Percentiles rank a stretch among this genome's conserved stretches.
Evolutionary conservation across 2,888 invertebrate genomes (phyloP).

Genomic region (Fabriciana adippe): DNA sequence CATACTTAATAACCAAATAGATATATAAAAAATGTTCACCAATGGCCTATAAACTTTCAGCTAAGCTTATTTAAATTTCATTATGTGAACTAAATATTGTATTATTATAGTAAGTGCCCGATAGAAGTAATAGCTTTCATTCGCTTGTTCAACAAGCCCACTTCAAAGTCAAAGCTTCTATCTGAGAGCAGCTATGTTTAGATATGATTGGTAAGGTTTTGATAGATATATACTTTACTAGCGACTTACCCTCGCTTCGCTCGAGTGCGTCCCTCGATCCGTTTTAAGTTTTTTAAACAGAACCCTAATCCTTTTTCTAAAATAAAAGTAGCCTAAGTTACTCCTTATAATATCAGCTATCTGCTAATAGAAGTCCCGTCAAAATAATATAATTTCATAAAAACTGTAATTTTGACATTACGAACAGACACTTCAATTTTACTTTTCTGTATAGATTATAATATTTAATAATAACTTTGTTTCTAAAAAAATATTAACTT

Average conservation of each 20-base stretch:
- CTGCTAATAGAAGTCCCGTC: too few species aligned
- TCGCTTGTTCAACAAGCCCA: conserved; percentile 31
- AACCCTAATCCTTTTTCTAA: too few species aligned
- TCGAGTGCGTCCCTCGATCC: too few species aligned
- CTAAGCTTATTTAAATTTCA: background rate
- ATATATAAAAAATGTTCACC: background rate
- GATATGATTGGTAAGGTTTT: conserved; percentile 9
- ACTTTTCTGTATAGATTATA: too few species aligned
- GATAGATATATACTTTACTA: background rate
- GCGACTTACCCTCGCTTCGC: too few species aligned
- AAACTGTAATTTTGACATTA: too few species aligned
- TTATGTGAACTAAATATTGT: conserved; percentile 7
- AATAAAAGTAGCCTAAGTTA: too few species aligned
- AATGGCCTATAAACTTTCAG: conserved; percentile 9
- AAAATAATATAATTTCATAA: background rate
- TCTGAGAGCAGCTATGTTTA: conserved; percentile 1
- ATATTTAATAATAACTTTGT: background rate
- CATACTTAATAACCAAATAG: too few species aligned
- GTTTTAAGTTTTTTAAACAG: too few species aligned
- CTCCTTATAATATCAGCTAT: too few species aligned
- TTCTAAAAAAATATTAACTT: background rate
- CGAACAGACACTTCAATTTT: too few species aligned
- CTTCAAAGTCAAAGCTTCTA: conserved; percentile 18
- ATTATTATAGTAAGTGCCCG: conserved; percentile 13
- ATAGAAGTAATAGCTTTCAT: conserved; percentile 27